phyloP scores from a whole-genome alignment of 2,888 invertebrate species.

The Brachyptera risi region DNA sequence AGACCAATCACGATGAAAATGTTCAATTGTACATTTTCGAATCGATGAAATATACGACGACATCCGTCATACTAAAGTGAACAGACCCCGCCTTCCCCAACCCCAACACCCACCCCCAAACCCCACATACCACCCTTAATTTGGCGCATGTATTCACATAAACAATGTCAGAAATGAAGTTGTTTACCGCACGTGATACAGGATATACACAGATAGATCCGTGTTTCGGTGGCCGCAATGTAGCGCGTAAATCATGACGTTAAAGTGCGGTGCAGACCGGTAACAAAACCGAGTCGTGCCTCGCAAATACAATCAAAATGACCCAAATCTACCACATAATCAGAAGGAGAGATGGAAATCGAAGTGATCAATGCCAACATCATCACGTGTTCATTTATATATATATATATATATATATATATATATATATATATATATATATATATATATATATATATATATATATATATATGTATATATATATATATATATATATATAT shows the following conservation, averaged over 20 bases:
- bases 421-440: too few species aligned
- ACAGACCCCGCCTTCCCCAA: too few species aligned
- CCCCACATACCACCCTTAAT: neutral
- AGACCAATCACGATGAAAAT: slow-evolving; percentile 1
- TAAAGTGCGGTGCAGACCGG: neutral
- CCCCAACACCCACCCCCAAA: too few species aligned
- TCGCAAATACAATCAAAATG: slow-evolving; percentile 5
- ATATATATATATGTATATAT: too few species aligned
- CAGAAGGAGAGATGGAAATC: neutral
- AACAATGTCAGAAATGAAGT: neutral
- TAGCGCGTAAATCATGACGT: neutral
- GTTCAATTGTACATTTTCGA: neutral
- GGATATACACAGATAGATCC: neutral
- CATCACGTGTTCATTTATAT: too few species aligned
- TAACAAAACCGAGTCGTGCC: neutral
- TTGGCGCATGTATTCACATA: neutral
- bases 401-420: too few species aligned
- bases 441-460: too few species aligned
- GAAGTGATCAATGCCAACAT: neutral
- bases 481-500: too few species aligned
- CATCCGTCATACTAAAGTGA: neutral
- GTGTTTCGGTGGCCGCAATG: neutral
- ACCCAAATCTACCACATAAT: slow-evolving; percentile 8
- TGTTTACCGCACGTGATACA: neutral
- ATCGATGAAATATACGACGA: neutral